Base-by-base conservation (phyloP, 2,888 invertebrate genomes). In the Tenthredo notha region DNA sequence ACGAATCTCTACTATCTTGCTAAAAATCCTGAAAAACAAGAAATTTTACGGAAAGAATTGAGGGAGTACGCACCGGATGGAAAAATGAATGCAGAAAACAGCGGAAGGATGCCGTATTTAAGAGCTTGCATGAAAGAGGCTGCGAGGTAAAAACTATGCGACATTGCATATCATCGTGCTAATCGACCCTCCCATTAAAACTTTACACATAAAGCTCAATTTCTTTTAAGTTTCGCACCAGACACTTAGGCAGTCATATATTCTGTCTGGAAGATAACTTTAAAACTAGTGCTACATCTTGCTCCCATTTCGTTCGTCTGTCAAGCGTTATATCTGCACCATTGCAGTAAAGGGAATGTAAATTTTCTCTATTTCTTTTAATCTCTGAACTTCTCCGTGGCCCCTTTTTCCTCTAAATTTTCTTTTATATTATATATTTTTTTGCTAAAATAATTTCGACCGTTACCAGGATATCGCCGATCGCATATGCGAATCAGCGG, bases 1-100 rank as follows among this genome's bases (percentile, higher is more conserved):
- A 92, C 92, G 86, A 85, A 89, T 10, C 87, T 95, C 74, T 94
- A 94, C 89, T 92, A 93, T 84, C 87, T 95, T 77, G 93, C 94
- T 0, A 89, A 86, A n/a, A 92, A 94, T 88, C 92, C 91, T n/a
- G 89, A 91, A 0, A 91, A 90, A 12, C 95, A 95, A 87, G 91
- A 94, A 25, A 91, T 90, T 82, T 88, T 94, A 15, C 91, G 90
- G 74, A 84, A 90, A 65, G 94, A 94, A 88, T 88, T 93, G 12
- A 85, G 83, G 47, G 61, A 77, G 2, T 43, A 88, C 0, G 83
- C 90, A 6, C 88, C 89, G 9, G 67, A 85, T n/a, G 74, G 85
- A 1, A 88, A 90, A 33, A 88, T 94, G 29, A 93, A 93, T 3
- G 86, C 89, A 10, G 91, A 92, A 29, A 90, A 89, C 58, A 88